Evolutionary conservation across 2,797 vertebrate species (phyloP).

Genomic region (Anabas testudineus): DNA sequence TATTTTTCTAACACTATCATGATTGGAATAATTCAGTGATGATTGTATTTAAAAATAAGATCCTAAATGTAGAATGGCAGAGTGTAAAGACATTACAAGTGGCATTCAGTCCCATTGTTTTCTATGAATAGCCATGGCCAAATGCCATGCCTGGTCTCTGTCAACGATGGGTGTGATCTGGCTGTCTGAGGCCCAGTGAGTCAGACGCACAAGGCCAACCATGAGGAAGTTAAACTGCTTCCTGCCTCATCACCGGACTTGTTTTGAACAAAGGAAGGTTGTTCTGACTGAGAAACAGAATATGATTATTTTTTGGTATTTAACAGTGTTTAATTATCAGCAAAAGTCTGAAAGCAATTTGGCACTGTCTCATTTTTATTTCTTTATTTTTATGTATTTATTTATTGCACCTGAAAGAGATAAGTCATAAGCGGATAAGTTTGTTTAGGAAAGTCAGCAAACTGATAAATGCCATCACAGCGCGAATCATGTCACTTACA

Average conservation of each 20-base stretch:
- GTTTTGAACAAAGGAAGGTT: constrained; percentile 65
- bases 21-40: neutral
- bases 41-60: neutral
- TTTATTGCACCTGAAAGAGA: neutral
- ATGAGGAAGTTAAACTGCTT: constrained; percentile 77
- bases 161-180: constrained; percentile 52
- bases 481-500: neutral
- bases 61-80: neutral
- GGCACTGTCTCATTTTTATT: neutral
- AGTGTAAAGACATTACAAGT: neutral
- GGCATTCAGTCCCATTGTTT: constrained; percentile 45
- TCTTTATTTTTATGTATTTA: too few species aligned
- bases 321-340: too few species aligned
- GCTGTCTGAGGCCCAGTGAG: constrained; percentile 66
- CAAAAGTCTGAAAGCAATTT: neutral
- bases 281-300: neutral
- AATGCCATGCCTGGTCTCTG: constrained; percentile 26
- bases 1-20: neutral
- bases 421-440: neutral
- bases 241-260: constrained; percentile 67
- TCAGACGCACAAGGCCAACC: constrained; percentile 73
- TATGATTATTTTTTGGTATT: neutral
- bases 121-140: constrained; percentile 64
- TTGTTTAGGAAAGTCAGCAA: neutral
- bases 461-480: neutral